A percentile compares a stretch with the other conserved stretches of the same genome.
phyloP scores from a whole-genome alignment of 2,113 vertebrate genomes.

The Hyperopisus bebe region DNA sequence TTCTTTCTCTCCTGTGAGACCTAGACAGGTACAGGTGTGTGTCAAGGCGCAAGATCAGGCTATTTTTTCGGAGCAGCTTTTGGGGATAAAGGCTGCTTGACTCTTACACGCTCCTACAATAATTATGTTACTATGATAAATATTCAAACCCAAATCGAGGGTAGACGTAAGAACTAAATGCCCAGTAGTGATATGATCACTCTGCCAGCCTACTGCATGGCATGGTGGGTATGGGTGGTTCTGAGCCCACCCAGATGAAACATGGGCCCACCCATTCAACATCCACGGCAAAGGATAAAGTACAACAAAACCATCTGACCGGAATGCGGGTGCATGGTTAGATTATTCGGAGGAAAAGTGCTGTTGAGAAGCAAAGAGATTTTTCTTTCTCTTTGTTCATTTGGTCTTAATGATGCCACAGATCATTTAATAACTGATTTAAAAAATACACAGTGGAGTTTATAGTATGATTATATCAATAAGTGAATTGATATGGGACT shows the following conservation, averaged over 20 bases:
- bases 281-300: neutral
- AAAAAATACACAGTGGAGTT: neutral
- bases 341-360: neutral
- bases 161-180: neutral
- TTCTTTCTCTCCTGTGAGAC: neutral
- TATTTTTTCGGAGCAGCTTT: neutral
- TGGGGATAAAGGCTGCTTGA: neutral
- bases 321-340: neutral
- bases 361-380: neutral
- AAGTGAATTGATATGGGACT: neutral
- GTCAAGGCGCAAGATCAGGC: neutral
- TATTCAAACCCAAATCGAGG: too few relatives aligned
- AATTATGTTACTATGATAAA: neutral
- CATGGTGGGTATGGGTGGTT: neutral
- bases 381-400: neutral
- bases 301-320: neutral
- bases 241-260: neutral
- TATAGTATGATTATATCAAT: neutral
- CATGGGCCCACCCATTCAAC: neutral
- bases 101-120: too few relatives aligned
- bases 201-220: neutral
- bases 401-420: neutral
- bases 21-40: neutral
- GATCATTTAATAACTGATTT: neutral
- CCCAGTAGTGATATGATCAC: neutral